Evolutionary conservation across 1,140 invertebrate genomes (phyloP), one percentile per base, ranked within the genome.

Genomic region (Vanessa tameamea): DNA sequence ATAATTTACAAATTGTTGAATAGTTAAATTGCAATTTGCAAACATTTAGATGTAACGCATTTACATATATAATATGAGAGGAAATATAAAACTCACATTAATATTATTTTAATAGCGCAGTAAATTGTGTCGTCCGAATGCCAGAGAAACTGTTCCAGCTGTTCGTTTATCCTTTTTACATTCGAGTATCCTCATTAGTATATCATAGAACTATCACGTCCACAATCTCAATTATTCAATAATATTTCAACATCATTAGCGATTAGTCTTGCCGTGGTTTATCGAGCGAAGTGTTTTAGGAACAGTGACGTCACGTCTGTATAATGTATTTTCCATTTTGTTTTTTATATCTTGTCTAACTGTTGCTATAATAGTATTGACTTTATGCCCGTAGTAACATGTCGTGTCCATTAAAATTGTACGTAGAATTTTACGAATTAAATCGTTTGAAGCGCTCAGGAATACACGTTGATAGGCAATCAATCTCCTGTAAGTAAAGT

Each of bases 321-420:
- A 9, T 43, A 43, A 43, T 43, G 7, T 9, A 6, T 43, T 43
- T 26, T 63, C 26, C n/a, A n/a, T n/a, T n/a, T n/a, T n/a, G n/a
- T n/a, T n/a, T 63, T 63, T 37, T 26, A 61, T 37, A 15, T 37
- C 20, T n/a, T 31, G 1, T 31, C 37, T 23, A 1, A 31, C 26
- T 31, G 26, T 31, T 31, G 26, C 26, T 31, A 20, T 20, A 31
- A 31, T 31, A 31, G 26, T 31, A 31, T 31, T 31, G 26, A 31
- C 26, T 20, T 20, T 31, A 31, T 31, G 1, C 26, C 26, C 26
- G 26, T 31, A 31, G 26, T 16, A 15, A 51, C 9, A 15, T 43
- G 50, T 53, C 13, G 65, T 67, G 65, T 67, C 65, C 65, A 67
- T 53, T 67, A 23, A 26, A 59, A 43, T 67, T 53, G 48, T 67